Conservation (phyloP, 2,888 invertebrate genomes). For the Syrphus vitripennis region DNA sequence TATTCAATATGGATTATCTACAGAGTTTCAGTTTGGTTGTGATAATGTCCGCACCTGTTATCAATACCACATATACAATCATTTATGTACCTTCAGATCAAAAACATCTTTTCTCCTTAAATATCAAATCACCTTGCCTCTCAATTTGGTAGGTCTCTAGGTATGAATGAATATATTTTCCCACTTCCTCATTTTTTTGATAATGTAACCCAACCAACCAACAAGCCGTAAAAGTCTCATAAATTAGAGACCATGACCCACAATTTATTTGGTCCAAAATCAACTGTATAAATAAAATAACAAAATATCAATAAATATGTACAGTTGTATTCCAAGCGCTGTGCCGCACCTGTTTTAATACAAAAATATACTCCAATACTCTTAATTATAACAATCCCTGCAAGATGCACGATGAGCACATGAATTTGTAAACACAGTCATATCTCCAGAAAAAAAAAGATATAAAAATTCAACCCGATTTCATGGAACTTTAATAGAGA, state of each 20-base stretch:
- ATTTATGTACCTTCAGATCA: background rate
- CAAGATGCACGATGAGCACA: background rate
- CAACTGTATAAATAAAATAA: conserved; percentile 20
- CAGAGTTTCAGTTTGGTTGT: too few species aligned
- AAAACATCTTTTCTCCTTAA: background rate
- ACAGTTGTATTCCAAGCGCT: background rate
- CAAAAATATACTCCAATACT: background rate
- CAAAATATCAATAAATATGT: background rate
- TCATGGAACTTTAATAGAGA: conserved; percentile 47
- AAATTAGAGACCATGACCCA: conserved; percentile 33
- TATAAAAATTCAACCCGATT: conserved; percentile 36
- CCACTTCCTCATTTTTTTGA: conserved; percentile 6
- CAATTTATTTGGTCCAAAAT: conserved; percentile 15
- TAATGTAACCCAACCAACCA: background rate
- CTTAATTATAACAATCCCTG: background rate
- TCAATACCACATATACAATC: background rate
- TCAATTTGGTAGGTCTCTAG: background rate
- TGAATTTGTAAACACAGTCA: conserved; percentile 44
- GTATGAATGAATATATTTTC: too few species aligned
- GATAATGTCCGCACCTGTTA: too few species aligned
- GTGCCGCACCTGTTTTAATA: conserved; percentile 2
- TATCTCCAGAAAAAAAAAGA: background rate
- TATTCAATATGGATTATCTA: too few species aligned
- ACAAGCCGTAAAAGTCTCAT: background rate
- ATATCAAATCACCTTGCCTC: background rate